phyloP scores from a whole-genome alignment of 2,113 vertebrate species.

The Mus pahari region DNA sequence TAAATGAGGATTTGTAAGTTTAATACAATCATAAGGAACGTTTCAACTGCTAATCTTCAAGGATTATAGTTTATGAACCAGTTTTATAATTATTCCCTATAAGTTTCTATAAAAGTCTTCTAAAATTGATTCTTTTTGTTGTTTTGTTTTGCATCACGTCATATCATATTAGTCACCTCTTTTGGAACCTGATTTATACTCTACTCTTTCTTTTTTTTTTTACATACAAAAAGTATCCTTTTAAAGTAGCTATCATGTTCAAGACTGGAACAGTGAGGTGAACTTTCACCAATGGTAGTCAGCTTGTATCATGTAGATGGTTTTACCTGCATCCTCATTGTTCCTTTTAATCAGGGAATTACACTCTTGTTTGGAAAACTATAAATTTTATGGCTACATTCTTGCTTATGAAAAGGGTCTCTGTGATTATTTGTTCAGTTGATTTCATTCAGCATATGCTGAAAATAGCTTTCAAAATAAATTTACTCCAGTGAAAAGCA shows the following conservation, averaged over 20 bases:
- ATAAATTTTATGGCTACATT: constrained; percentile 15
- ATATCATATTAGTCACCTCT: neutral
- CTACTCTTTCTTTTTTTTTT: no score
- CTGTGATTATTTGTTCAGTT: constrained; percentile 19
- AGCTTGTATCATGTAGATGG: neutral
- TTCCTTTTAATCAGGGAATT: neutral
- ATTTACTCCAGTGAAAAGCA: neutral
- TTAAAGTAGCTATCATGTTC: neutral
- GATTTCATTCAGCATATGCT: neutral
- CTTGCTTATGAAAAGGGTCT: neutral
- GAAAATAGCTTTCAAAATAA: constrained; percentile 28
- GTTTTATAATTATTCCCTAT: neutral
- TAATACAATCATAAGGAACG: neutral
- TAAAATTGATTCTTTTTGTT: neutral
- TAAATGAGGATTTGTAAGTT: neutral
- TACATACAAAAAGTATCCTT: neutral
- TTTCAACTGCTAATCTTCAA: neutral
- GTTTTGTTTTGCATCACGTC: neutral
- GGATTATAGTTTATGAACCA: neutral
- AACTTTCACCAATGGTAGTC: neutral
- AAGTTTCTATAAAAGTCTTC: neutral
- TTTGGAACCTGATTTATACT: neutral
- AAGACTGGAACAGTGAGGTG: neutral
- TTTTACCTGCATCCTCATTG: neutral
- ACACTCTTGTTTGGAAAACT: neutral